phyloP scores from a whole-genome alignment of 2,888 invertebrate species.

The Drepana falcataria region DNA sequence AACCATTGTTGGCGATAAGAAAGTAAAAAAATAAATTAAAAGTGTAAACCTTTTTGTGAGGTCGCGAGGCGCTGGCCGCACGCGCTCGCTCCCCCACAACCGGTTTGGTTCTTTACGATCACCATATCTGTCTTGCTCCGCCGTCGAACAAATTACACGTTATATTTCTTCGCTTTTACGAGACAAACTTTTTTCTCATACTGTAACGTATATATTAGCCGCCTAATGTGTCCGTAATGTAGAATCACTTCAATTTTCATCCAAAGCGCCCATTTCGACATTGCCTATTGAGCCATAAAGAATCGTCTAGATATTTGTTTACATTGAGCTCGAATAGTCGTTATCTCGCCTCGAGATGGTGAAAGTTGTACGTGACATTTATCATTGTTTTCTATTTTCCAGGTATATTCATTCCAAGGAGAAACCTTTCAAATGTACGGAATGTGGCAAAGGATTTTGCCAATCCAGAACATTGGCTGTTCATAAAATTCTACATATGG shows the following conservation, averaged over 20 bases:
- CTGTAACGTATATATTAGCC: slow-evolving; percentile 55
- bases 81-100: slow-evolving; percentile 70
- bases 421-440: slow-evolving; percentile 97
- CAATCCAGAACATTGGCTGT: slow-evolving; percentile 97
- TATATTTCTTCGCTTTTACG: slow-evolving; percentile 77
- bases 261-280: slow-evolving; percentile 43
- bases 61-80: slow-evolving; percentile 70
- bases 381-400: slow-evolving; percentile 52
- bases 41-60: slow-evolving; percentile 76
- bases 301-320: slow-evolving; percentile 38
- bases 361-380: slow-evolving; percentile 40
- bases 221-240: slow-evolving; percentile 56
- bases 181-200: slow-evolving; percentile 61
- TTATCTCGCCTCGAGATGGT: slow-evolving; percentile 32
- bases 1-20: slow-evolving; percentile 68
- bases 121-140: slow-evolving; percentile 74
- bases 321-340: slow-evolving; percentile 26
- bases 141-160: slow-evolving; percentile 75
- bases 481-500: slow-evolving; percentile 95
- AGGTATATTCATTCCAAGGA: slow-evolving; percentile 99
- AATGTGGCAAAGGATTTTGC: slow-evolving; percentile 99
- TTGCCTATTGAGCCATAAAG: slow-evolving; percentile 47
- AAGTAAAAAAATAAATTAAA: slow-evolving; percentile 60
- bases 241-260: slow-evolving; percentile 52
- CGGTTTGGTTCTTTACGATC: slow-evolving; percentile 76